Base-by-base conservation (phyloP, 2,888 invertebrate species). In the Heliconius ethilla region DNA sequence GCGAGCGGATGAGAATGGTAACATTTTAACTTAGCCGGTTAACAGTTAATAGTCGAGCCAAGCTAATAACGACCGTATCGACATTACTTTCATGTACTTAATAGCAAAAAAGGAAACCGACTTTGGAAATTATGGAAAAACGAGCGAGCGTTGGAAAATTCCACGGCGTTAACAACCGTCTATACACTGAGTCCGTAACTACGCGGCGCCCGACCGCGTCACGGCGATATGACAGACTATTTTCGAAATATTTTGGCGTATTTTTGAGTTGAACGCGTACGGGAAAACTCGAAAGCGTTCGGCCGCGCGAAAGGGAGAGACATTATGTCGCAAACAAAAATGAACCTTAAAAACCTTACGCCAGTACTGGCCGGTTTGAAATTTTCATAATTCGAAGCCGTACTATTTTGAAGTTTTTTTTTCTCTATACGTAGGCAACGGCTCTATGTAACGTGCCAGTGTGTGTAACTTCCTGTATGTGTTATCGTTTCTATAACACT, bases 141-240 rank as follows among this genome's bases (percentile, higher is more conserved):
- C 90, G 92, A 91, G 86, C 87, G 88, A 89, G 94, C 95, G 22
- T 59, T 95, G 95, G 95, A 95, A 95, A 95, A 95, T 95, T 95
- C 95, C 95, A 91, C 95, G 92, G 90, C 90, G 88, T 59, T 59
- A 59, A 59, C n/a, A n/a, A 59, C n/a, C 59, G 59, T 59, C n/a
- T 59, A n/a, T n/a, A 59, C 1, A 59, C 59, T n/a, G n/a, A n/a
- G 11, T 10, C 59, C 59, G 59, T 59, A 10, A n/a, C 59, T 59
- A 89, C 92, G 92, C 90, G 89, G 88, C 89, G 85, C 87, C 91
- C 88, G 89, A 88, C 89, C 88, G 91, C 91, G 90, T 93, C 15
- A 69, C 69, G 25, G 89, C 92, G 93, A 91, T 88, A 91, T 92
- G 93, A 91, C 88, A 91, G 90, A 94, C 93, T 93, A 93, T 94